Evolutionary conservation across 2,797 vertebrate species (phyloP).

Genomic region (Loris lydekkerianus): DNA sequence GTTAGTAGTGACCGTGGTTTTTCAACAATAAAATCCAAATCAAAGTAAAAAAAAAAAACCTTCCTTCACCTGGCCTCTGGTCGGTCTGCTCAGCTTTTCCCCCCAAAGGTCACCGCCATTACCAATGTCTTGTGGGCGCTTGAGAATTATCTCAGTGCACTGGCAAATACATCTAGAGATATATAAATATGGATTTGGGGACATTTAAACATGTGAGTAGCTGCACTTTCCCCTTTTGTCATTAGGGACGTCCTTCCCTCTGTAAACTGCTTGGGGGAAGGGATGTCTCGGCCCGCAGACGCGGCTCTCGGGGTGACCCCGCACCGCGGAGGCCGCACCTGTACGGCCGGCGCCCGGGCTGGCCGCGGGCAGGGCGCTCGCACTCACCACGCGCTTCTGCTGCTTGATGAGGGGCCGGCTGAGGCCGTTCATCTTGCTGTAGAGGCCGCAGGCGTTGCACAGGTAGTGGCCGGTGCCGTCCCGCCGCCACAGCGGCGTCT

Average conservation of each 20-base stretch:
- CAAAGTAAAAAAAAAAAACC: not conserved
- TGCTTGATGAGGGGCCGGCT: conserved; percentile 99
- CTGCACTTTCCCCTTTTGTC: not conserved
- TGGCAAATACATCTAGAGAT: not conserved
- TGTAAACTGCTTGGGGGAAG: not conserved
- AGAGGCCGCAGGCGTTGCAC: conserved; percentile 99
- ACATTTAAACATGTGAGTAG: not conserved
- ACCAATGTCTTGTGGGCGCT: not conserved
- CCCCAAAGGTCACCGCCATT: not conserved
- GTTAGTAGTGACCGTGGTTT: not conserved
- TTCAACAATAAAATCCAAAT: not conserved
- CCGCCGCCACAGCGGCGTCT: conserved; percentile 98
- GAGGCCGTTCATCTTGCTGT: conserved; percentile 99
- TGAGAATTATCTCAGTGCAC: not conserved
- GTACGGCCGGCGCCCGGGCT: not conserved
- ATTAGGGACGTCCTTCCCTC: not conserved
- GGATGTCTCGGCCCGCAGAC: not conserved
- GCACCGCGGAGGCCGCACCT: not conserved
- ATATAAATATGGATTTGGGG: not conserved
- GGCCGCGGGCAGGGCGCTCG: not conserved
- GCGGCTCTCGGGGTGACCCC: not conserved
- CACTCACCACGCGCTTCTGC: conserved; percentile 97
- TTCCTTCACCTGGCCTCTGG: not conserved
- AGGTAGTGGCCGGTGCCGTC: conserved; percentile 99
- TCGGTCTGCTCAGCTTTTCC: not conserved